Evolutionary conservation across 2,113 vertebrate genomes (phyloP).

Genomic region (Neodon shergylaensis): DNA sequence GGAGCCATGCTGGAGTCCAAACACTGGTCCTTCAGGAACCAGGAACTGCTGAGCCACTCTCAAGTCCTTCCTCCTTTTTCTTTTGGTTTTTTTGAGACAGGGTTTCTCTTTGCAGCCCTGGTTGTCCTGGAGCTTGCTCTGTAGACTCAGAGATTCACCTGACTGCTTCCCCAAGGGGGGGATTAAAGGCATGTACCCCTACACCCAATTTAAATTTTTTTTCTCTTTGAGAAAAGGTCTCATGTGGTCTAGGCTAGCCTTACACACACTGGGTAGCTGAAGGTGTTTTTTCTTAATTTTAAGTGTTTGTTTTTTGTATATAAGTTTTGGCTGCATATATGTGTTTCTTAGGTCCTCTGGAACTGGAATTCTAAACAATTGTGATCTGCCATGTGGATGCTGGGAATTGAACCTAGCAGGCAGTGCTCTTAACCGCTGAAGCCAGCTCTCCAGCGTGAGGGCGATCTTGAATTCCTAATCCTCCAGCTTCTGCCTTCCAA

Average conservation of each 20-base stretch:
- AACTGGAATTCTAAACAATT: not conserved
- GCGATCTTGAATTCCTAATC: too few relatives aligned
- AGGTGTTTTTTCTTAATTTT: not conserved
- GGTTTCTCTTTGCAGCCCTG: not conserved
- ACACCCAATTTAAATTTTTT: not conserved
- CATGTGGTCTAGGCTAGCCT: not conserved
- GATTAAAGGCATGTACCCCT: not conserved
- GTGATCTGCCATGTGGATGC: too few relatives aligned
- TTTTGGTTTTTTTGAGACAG: not conserved
- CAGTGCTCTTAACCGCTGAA: too few relatives aligned
- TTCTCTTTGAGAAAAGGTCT: not conserved
- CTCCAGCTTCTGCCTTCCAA: too few relatives aligned
- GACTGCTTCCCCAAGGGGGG: not conserved
- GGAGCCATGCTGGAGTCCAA: not conserved
- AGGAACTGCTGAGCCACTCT: not conserved
- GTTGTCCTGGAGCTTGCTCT: too few relatives aligned
- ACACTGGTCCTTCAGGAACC: not conserved
- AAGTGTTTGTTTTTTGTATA: not conserved
- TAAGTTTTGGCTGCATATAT: not conserved
- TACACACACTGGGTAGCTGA: not conserved
- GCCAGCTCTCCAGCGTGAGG: too few relatives aligned
- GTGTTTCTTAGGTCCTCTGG: not conserved
- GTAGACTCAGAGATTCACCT: not conserved
- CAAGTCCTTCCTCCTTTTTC: not conserved
- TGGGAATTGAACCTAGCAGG: too few relatives aligned